Conservation (phyloP, 2,888 invertebrate species). For the Junonia oenone region DNA sequence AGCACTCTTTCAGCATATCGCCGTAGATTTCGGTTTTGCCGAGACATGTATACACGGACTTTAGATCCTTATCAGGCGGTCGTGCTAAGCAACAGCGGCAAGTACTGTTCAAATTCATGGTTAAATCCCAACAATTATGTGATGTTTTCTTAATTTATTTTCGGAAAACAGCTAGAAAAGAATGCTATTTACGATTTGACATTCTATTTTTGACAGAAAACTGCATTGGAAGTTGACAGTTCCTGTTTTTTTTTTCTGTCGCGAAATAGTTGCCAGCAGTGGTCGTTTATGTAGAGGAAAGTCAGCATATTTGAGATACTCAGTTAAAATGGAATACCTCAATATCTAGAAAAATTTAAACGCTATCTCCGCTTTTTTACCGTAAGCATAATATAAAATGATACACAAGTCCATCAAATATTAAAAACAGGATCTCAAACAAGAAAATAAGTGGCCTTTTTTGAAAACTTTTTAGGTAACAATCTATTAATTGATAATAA, state of each 20-base stretch:
- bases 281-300: too few species aligned
- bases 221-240: neutral
- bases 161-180: neutral
- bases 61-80: constrained; percentile 60
- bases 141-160: neutral
- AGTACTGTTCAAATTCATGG: constrained; percentile 41
- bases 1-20: constrained; percentile 68
- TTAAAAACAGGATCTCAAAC: too few species aligned
- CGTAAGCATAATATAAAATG: too few species aligned
- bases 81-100: constrained; percentile 60
- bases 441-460: too few species aligned
- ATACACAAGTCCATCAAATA: too few species aligned
- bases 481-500: too few species aligned
- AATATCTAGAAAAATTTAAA: too few species aligned
- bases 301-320: too few species aligned
- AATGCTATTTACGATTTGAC: neutral
- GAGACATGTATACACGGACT: constrained; percentile 44
- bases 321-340: too few species aligned
- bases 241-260: neutral
- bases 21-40: constrained; percentile 57
- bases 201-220: neutral
- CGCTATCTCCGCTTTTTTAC: too few species aligned
- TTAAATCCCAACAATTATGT: constrained; percentile 8
- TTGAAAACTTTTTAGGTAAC: too few species aligned
- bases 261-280: neutral